Conservation (phyloP, 2,888 invertebrate species). For the Brachylomia viminalis region DNA sequence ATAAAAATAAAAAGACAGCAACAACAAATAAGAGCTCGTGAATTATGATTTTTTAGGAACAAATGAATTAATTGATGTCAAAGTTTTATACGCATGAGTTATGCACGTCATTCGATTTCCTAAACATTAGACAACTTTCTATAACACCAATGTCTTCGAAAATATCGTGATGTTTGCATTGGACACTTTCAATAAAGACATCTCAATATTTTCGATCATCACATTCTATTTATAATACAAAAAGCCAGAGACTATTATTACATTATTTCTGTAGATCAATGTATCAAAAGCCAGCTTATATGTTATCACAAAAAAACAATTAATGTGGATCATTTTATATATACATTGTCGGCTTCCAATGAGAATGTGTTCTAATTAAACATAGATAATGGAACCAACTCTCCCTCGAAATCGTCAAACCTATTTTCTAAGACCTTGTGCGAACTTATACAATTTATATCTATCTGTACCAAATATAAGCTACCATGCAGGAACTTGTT, state of each 20-base stretch:
- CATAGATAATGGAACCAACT: slow-evolving; percentile 38
- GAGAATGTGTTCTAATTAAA: slow-evolving; percentile 38
- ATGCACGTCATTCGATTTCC: neutral
- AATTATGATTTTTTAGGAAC: too few relatives aligned
- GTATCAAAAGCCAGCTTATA: slow-evolving; percentile 23
- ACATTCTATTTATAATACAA: slow-evolving; percentile 26
- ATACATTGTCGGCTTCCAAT: slow-evolving; percentile 23
- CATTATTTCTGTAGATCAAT: slow-evolving; percentile 35
- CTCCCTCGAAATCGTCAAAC: slow-evolving; percentile 12
- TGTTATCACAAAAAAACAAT: slow-evolving; percentile 44
- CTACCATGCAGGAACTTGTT: neutral
- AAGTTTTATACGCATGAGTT: too few relatives aligned
- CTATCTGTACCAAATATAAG: neutral
- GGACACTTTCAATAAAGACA: neutral
- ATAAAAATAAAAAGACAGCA: too few relatives aligned
- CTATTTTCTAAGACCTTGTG: slow-evolving; percentile 31
- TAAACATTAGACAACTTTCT: neutral
- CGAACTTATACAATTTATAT: slow-evolving; percentile 11
- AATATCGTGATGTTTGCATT: neutral
- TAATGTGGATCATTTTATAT: slow-evolving; percentile 39
- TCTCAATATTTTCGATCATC: neutral
- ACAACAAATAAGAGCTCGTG: too few relatives aligned
- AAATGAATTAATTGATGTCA: too few relatives aligned
- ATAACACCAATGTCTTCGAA: neutral
- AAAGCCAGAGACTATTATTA: slow-evolving; percentile 41